Conservation (phyloP, 2,113 vertebrate genomes). For the Neolamprologus modestus region DNA sequence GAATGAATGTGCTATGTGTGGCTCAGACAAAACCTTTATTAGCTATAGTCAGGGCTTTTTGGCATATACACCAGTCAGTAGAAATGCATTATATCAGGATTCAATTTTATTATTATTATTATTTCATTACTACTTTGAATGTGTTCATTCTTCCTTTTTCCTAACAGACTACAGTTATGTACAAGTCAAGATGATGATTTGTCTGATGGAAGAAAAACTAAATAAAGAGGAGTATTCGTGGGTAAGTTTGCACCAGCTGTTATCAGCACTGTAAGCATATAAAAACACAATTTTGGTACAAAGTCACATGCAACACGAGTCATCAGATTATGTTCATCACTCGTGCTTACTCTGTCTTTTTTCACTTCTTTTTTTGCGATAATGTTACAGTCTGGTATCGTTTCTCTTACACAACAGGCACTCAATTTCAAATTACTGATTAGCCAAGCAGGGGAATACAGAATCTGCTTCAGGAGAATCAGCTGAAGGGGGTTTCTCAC, state of each 20-base stretch:
- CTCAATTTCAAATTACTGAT: constrained; percentile 23
- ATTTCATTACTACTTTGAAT: neutral
- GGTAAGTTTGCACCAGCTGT: neutral
- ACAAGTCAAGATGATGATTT: neutral
- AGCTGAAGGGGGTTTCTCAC: constrained; percentile 15
- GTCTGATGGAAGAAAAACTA: neutral
- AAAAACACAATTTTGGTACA: neutral
- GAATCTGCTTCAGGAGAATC: neutral
- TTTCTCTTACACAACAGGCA: constrained; percentile 17
- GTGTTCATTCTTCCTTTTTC: neutral
- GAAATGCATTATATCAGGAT: neutral
- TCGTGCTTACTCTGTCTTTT: neutral
- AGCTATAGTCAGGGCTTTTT: neutral
- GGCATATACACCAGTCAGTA: neutral
- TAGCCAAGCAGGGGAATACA: neutral
- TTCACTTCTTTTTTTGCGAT: constrained; percentile 1
- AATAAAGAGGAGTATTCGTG: neutral
- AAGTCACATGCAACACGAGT: neutral
- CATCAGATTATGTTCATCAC: neutral
- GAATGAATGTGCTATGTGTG: neutral
- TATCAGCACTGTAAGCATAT: neutral
- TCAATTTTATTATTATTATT: neutral
- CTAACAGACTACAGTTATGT: neutral
- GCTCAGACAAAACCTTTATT: neutral
- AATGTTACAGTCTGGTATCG: neutral